Conservation (phyloP, 2,797 vertebrate species). For the Cichlasoma orientale region DNA sequence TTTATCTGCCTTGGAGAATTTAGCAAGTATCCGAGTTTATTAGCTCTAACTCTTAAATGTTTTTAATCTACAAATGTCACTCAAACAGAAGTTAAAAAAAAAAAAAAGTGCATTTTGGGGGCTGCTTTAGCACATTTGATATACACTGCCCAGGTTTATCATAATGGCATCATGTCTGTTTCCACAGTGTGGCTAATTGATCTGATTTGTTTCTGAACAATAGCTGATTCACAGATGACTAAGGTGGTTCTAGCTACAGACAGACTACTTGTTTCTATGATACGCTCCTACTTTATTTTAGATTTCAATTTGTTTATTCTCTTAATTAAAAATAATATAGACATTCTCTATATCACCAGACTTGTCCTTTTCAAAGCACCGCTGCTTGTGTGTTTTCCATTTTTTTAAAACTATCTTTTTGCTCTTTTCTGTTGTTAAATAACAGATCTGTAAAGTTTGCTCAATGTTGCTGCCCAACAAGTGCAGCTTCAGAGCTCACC, state of each 20-base stretch:
- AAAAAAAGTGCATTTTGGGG: not conserved
- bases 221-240: not conserved
- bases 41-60: not conserved
- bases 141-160: not conserved
- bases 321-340: not conserved
- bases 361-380: not conserved
- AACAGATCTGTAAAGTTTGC: slow-evolving; percentile 91
- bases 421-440: not conserved
- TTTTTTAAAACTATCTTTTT: not conserved
- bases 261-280: not conserved
- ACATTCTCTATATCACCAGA: not conserved
- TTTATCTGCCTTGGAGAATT: not conserved
- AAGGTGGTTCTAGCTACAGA: not conserved
- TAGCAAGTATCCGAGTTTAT: not conserved
- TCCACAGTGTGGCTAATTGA: not conserved
- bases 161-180: not conserved
- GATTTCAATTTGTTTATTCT: not conserved
- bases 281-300: not conserved
- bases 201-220: not conserved
- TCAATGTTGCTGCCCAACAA: slow-evolving; percentile 96
- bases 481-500: slow-evolving; percentile 93
- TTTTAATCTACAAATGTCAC: not conserved
- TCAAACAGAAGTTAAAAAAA: not conserved
- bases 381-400: not conserved
- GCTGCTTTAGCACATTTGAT: not conserved